phyloP scores from a whole-genome alignment of 2,797 vertebrate genomes.

The Odontamblyopus rebecca region DNA sequence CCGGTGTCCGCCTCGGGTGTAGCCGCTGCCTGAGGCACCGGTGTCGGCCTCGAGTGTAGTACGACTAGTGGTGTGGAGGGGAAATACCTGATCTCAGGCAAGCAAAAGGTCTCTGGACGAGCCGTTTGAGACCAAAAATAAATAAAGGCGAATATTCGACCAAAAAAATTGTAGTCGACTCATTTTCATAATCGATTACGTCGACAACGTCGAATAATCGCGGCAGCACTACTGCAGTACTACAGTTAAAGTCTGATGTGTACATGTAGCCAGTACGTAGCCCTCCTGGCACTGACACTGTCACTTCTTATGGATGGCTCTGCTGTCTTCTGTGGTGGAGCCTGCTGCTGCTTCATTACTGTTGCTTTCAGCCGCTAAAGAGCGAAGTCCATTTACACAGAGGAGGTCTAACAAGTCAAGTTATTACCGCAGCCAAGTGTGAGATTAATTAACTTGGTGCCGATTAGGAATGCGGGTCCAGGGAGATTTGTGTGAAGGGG shows the following conservation, averaged over 20 bases:
- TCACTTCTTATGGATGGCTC: constrained; percentile 32
- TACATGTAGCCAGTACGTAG: constrained; percentile 31
- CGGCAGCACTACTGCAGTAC: too few species aligned
- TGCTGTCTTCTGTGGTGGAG: neutral
- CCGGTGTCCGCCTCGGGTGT: too few species aligned
- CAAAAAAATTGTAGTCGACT: too few species aligned
- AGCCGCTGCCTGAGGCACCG: too few species aligned
- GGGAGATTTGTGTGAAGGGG: constrained; percentile 44
- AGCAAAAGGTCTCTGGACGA: too few species aligned
- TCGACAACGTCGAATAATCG: too few species aligned
- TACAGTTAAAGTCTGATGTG: neutral
- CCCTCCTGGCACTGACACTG: constrained; percentile 28
- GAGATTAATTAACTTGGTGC: constrained; percentile 78
- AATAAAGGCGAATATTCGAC: too few species aligned
- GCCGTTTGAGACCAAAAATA: too few species aligned
- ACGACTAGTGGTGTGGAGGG: too few species aligned
- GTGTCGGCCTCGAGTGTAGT: too few species aligned
- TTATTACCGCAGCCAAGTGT: constrained; percentile 75
- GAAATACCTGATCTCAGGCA: too few species aligned
- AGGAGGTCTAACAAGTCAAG: constrained; percentile 72
- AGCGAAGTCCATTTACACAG: constrained; percentile 65
- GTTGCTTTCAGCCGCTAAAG: constrained; percentile 59
- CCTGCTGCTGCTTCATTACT: constrained; percentile 42
- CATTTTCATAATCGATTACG: too few species aligned
- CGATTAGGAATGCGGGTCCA: constrained; percentile 63